Evolutionary conservation across 2,113 vertebrate genomes (phyloP).

Genomic region (Sinocyclocheilus anophthalmus): DNA sequence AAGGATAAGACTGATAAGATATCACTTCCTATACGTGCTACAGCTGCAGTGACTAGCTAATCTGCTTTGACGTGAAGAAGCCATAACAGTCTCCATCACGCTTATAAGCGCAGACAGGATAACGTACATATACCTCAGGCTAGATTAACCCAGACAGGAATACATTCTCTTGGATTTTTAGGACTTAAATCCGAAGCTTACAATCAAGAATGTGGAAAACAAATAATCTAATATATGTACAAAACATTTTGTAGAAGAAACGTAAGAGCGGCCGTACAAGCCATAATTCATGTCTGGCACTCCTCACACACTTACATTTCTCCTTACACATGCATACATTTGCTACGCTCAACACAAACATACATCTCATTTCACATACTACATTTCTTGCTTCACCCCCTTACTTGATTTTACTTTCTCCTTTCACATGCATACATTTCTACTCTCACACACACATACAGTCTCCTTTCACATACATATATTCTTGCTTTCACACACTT

Average conservation of each 20-base stretch:
- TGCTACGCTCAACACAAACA: too few relatives aligned
- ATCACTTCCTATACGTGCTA: not conserved
- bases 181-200: not conserved
- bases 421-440: too few relatives aligned
- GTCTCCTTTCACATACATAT: too few relatives aligned
- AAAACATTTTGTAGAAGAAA: not conserved
- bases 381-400: too few relatives aligned
- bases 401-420: too few relatives aligned
- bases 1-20: not conserved
- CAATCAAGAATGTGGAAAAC: conserved; percentile 9
- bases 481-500: too few relatives aligned
- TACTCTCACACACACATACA: too few relatives aligned
- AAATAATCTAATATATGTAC: not conserved
- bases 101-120: not conserved
- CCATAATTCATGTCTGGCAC: too few relatives aligned
- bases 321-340: too few relatives aligned
- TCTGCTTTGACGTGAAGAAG: conserved; percentile 3
- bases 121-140: not conserved
- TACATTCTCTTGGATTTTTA: not conserved
- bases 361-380: too few relatives aligned
- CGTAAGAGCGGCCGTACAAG: too few relatives aligned
- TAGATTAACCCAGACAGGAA: not conserved
- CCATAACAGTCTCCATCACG: not conserved
- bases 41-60: not conserved
- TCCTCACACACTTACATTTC: too few relatives aligned